Percentiles rank a stretch among this genome's conserved stretches.
Conservation (phyloP, 2,888 invertebrate genomes). For the Julus scanicus region DNA sequence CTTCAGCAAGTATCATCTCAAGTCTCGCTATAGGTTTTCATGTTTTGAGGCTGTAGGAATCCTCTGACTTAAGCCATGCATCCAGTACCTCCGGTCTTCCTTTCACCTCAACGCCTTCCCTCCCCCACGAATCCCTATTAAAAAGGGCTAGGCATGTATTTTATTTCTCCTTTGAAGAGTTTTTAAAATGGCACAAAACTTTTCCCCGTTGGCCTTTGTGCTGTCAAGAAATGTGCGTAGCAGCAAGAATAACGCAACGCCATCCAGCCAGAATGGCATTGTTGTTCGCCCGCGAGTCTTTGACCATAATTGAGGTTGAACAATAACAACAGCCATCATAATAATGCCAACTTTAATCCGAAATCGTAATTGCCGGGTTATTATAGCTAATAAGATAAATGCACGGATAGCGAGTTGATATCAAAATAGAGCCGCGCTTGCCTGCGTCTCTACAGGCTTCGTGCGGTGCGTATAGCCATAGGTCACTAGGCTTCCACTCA, state of each 20-base stretch:
- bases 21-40: too few species aligned
- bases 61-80: neutral
- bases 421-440: conserved; percentile 4
- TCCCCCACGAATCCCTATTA: neutral
- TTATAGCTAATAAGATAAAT: conserved; percentile 22
- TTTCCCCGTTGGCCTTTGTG: conserved; percentile 33
- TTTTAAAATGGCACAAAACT: conserved; percentile 28
- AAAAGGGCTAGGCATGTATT: conserved; percentile 14
- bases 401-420: conserved; percentile 33
- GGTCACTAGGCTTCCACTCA: conserved; percentile 33
- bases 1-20: too few species aligned
- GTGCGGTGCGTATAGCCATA: conserved; percentile 26
- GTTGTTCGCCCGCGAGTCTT: neutral
- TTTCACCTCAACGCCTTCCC: neutral
- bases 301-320: conserved; percentile 33
- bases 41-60: neutral
- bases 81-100: neutral
- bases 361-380: conserved; percentile 28
- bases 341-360: conserved; percentile 33
- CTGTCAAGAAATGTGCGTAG: neutral
- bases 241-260: conserved; percentile 17
- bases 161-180: conserved; percentile 20
- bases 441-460: neutral
- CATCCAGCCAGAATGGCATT: conserved; percentile 27
- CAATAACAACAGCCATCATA: conserved; percentile 33